phyloP scores from a whole-genome alignment of 2,797 vertebrate species.

The Vireo griseus region DNA sequence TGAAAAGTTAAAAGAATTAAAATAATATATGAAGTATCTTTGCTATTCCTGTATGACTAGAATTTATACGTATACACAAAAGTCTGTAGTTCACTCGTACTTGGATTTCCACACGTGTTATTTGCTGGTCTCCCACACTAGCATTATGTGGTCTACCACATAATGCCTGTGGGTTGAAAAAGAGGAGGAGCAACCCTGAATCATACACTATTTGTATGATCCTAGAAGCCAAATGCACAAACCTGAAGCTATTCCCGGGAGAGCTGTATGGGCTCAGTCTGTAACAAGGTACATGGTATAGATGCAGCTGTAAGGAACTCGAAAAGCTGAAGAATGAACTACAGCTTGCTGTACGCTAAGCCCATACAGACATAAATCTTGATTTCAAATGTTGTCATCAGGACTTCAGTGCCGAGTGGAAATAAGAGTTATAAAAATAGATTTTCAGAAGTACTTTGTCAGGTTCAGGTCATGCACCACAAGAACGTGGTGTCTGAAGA shows the following conservation, averaged over 20 bases:
- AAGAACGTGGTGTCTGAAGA: not conserved
- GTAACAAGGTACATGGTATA: not conserved
- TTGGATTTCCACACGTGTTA: not conserved
- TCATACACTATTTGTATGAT: not conserved
- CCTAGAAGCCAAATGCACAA: slow-evolving; percentile 1
- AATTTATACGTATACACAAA: not conserved
- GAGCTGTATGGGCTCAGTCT: not conserved
- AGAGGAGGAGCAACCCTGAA: not conserved
- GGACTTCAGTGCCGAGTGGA: not conserved
- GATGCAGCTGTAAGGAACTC: not conserved
- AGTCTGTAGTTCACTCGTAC: not conserved
- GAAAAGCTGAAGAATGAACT: not conserved
- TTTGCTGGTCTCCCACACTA: slow-evolving; percentile 3
- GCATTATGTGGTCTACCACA: slow-evolving; percentile 20
- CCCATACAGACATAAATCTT: not conserved
- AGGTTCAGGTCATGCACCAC: not conserved
- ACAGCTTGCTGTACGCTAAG: not conserved
- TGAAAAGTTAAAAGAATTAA: not conserved
- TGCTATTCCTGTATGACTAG: not conserved
- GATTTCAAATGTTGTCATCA: not conserved
- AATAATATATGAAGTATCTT: not conserved
- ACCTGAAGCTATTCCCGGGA: not conserved
- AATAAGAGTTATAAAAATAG: not conserved
- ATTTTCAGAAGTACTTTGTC: not conserved
- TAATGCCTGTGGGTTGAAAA: not conserved